phyloP scores from a whole-genome alignment of 1,140 invertebrate genomes.

The Caenorhabditis inopinata region DNA sequence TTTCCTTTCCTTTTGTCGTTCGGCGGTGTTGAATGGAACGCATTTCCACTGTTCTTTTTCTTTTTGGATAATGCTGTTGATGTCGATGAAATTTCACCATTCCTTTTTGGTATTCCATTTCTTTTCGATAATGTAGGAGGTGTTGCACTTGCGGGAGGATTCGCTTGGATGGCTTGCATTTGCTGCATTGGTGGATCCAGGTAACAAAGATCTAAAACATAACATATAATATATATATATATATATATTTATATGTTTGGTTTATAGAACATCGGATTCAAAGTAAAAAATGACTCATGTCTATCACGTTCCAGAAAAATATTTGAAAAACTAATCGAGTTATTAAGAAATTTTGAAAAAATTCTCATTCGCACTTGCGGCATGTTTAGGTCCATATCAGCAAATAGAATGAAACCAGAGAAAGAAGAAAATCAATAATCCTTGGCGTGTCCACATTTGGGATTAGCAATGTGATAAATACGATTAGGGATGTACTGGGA shows the following conservation, averaged over 20 bases:
- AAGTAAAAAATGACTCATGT: too few species aligned
- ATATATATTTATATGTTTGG: not conserved
- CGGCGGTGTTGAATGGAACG: not conserved
- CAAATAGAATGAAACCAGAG: too few species aligned
- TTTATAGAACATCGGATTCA: too few species aligned
- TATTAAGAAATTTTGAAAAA: too few species aligned
- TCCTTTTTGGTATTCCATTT: constrained; percentile 13
- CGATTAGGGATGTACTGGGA: too few species aligned
- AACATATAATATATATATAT: not conserved
- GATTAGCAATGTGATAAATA: too few species aligned
- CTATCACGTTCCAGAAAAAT: too few species aligned
- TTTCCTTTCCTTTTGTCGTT: constrained; percentile 10
- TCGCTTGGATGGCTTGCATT: constrained; percentile 11
- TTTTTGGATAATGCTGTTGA: not conserved
- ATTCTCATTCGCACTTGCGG: too few species aligned
- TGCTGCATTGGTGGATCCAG: not conserved
- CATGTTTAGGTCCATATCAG: too few species aligned
- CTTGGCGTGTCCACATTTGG: too few species aligned
- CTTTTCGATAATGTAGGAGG: constrained; percentile 3
- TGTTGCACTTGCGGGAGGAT: not conserved
- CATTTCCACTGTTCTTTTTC: not conserved
- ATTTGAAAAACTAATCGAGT: too few species aligned
- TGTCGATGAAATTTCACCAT: not conserved
- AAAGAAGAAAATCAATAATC: too few species aligned
- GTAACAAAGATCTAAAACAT: not conserved